A percentile compares a stretch with the other conserved stretches of the same genome.
Evolutionary conservation across 1,140 invertebrate genomes (phyloP).

Genomic region (Akabosia matsudoensis): DNA sequence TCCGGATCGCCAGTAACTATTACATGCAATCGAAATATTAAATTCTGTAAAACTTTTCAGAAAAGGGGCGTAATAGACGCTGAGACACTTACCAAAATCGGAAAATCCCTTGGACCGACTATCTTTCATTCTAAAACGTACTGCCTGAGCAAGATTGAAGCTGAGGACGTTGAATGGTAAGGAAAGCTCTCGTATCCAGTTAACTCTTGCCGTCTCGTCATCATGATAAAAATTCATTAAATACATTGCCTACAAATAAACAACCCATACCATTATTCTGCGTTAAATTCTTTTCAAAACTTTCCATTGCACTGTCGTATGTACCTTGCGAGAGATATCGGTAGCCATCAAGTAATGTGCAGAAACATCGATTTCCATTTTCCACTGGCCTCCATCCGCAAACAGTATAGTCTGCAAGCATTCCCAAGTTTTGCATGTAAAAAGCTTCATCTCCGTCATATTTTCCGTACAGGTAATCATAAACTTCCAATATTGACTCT

Average conservation of each 20-base stretch:
- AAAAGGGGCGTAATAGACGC: too few species aligned
- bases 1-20: constrained; percentile 51
- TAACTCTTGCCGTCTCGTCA: constrained; percentile 41
- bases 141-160: constrained; percentile 40
- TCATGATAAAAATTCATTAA: constrained; percentile 43
- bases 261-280: neutral
- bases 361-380: constrained; percentile 75
- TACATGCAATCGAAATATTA: too few species aligned
- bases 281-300: neutral
- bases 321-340: constrained; percentile 68
- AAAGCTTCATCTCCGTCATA: constrained; percentile 87
- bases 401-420: constrained; percentile 85
- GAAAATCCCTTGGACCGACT: neutral
- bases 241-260: constrained; percentile 41
- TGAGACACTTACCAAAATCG: constrained; percentile 27
- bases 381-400: constrained; percentile 57
- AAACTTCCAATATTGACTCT: constrained; percentile 93
- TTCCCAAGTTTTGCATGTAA: constrained; percentile 89
- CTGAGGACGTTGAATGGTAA: constrained; percentile 43
- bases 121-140: neutral
- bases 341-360: constrained; percentile 79
- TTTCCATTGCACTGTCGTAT: neutral
- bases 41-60: neutral
- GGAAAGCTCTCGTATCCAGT: constrained; percentile 45
- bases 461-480: constrained; percentile 83